phyloP scores from a whole-genome alignment of 2,797 vertebrate genomes.

The Acanthiza pusilla region DNA sequence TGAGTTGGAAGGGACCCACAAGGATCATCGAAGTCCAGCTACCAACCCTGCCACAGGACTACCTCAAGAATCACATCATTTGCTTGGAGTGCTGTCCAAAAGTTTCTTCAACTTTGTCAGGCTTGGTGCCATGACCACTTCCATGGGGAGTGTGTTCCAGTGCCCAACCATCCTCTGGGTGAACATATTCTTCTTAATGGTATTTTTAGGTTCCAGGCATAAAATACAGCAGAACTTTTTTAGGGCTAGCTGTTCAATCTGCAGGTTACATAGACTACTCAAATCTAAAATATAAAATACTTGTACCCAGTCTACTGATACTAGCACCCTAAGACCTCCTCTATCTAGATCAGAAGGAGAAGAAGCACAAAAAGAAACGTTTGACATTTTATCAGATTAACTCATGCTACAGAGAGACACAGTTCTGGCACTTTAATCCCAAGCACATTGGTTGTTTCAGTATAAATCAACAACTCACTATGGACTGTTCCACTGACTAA shows the following conservation, averaged over 20 bases:
- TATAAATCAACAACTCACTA: neutral
- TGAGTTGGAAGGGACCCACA: neutral
- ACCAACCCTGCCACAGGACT: neutral
- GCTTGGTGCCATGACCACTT: neutral
- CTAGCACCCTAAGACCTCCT: neutral
- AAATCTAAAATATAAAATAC: neutral
- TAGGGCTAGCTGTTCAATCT: neutral
- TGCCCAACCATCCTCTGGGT: neutral
- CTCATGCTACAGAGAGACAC: neutral
- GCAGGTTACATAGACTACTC: neutral
- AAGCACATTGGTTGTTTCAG: neutral
- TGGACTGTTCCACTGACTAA: neutral
- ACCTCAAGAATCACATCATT: neutral
- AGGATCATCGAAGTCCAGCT: rapidly evolving
- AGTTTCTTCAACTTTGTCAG: neutral
- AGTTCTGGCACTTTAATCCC: neutral
- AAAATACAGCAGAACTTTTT: neutral
- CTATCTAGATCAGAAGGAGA: neutral
- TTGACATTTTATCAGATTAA: neutral
- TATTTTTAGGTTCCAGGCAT: neutral
- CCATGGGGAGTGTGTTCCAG: neutral
- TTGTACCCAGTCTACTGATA: neutral
- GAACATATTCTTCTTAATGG: neutral
- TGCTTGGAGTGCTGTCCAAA: neutral
- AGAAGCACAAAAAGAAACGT: neutral